These are phyloP conservation scores for Lypha dubia DNA, from an alignment of 2,888 invertebrate genomes.

Conservation along the genomic window DNA sequence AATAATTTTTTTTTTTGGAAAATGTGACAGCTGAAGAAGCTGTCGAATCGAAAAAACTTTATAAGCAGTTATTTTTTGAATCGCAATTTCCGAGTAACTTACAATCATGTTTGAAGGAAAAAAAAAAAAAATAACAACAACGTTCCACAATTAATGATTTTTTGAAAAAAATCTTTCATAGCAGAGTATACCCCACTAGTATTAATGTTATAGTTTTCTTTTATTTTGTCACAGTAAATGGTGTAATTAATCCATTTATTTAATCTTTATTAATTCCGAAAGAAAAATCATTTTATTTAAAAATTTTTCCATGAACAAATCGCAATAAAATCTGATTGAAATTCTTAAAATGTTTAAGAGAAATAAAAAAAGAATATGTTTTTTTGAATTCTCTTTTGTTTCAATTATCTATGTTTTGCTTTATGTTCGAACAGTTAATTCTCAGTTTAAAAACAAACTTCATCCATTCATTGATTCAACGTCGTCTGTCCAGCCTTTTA, in stretches of 20 bases:
- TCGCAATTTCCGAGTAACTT: no score
- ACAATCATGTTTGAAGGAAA: no score
- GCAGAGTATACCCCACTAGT: no score
- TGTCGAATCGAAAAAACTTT: no score
- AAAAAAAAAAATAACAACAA: no score
- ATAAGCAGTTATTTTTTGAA: no score
- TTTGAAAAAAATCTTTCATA: no score
- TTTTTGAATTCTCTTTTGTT: not conserved
- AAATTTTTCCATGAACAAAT: not conserved
- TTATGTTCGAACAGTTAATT: slow-evolving; percentile 29
- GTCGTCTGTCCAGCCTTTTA: not conserved
- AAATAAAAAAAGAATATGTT: slow-evolving; percentile 5
- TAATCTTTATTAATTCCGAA: not conserved
- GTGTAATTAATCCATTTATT: not conserved
- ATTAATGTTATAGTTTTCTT: no score
- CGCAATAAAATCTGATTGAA: not conserved
- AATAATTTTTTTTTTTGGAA: no score
- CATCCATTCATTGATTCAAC: not conserved
- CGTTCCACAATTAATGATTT: no score
- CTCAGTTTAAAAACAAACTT: slow-evolving; percentile 46
- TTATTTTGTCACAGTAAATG: not conserved
- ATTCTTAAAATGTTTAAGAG: not conserved
- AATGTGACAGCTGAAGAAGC: no score
- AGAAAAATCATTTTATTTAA: not conserved
- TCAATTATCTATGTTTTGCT: slow-evolving; percentile 22